phyloP scores from a whole-genome alignment of 1,140 invertebrate genomes.

The Drosophila yakuba region DNA sequence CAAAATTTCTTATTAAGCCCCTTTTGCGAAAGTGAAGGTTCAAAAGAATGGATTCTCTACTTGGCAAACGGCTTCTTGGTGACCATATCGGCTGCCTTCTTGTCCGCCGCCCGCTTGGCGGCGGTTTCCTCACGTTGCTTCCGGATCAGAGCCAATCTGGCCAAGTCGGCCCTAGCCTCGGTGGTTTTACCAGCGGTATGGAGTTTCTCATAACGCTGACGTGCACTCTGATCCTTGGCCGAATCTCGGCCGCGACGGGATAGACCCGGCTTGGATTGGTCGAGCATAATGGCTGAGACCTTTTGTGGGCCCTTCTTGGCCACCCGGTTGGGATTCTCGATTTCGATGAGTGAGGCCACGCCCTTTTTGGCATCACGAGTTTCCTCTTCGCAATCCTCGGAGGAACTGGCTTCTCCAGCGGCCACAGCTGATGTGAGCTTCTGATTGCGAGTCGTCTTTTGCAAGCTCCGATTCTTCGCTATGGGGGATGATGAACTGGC shows the following conservation, averaged over 20 bases:
- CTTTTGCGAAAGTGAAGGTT: neutral
- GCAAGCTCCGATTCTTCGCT: conserved; percentile 17
- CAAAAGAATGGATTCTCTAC: conserved; percentile 19
- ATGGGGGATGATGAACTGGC: conserved; percentile 19
- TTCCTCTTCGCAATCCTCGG: conserved; percentile 86
- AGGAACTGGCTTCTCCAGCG: conserved; percentile 48
- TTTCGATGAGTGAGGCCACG: conserved; percentile 94
- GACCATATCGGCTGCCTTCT: conserved; percentile 85
- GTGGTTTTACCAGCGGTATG: conserved; percentile 98
- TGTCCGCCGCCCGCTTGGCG: conserved; percentile 94
- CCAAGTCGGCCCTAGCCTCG: conserved; percentile 96
- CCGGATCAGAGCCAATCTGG: conserved; percentile 94
- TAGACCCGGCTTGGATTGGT: conserved; percentile 89
- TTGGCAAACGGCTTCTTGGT: conserved; percentile 53
- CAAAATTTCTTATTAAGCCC: neutral
- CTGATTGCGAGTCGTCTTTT: conserved; percentile 36
- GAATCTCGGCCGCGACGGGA: conserved; percentile 94
- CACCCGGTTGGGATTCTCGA: conserved; percentile 97
- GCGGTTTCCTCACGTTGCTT: conserved; percentile 97
- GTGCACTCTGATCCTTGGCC: conserved; percentile 94
- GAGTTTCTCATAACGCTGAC: conserved; percentile 94
- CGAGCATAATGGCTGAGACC: conserved; percentile 77
- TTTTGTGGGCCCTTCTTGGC: conserved; percentile 94
- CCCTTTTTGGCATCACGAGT: conserved; percentile 91
- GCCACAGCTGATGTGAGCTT: conserved; percentile 16